Conservation (phyloP, 2,888 invertebrate species). For the Tyria jacobaeae region DNA sequence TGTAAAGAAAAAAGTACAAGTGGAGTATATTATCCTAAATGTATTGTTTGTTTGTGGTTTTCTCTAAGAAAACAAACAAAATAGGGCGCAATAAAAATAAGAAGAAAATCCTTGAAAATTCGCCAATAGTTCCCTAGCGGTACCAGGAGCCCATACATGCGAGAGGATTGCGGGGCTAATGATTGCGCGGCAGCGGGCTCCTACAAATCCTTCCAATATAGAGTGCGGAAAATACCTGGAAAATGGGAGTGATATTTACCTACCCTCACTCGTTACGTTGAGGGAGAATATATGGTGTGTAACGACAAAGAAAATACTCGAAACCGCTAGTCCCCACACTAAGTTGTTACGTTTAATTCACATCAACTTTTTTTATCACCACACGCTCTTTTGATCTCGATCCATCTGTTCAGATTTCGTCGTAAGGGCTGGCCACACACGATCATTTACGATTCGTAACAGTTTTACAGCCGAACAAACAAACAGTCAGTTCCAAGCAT, state of each 20-base stretch:
- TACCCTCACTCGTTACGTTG: conserved; percentile 52
- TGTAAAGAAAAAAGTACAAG: conserved; percentile 2
- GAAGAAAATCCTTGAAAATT: conserved; percentile 75
- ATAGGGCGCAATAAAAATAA: conserved; percentile 57
- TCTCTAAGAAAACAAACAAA: conserved; percentile 52
- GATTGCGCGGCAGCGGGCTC: conserved; percentile 70
- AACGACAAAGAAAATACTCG: conserved; percentile 58
- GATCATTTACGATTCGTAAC: conserved; percentile 83
- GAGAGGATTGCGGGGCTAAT: conserved; percentile 79
- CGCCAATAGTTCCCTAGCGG: conserved; percentile 72
- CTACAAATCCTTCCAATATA: conserved; percentile 83
- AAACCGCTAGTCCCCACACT: conserved; percentile 62
- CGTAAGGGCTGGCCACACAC: conserved; percentile 86
- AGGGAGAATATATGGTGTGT: conserved; percentile 57
- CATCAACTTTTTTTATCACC: conserved; percentile 83
- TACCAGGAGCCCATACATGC: conserved; percentile 68
- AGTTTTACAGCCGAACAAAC: conserved; percentile 84
- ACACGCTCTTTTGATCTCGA: conserved; percentile 79
- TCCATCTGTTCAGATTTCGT: conserved; percentile 84
- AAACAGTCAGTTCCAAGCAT: conserved; percentile 83
- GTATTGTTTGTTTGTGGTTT: conserved; percentile 47
- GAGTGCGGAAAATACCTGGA: conserved; percentile 83
- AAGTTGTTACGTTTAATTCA: conserved; percentile 81
- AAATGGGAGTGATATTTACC: conserved; percentile 76
- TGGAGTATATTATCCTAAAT: conserved; percentile 32